Percentiles rank a stretch among this genome's conserved stretches.
Evolutionary conservation across 2,888 invertebrate genomes (phyloP).

Genomic region (Ennomos fuscantarius): DNA sequence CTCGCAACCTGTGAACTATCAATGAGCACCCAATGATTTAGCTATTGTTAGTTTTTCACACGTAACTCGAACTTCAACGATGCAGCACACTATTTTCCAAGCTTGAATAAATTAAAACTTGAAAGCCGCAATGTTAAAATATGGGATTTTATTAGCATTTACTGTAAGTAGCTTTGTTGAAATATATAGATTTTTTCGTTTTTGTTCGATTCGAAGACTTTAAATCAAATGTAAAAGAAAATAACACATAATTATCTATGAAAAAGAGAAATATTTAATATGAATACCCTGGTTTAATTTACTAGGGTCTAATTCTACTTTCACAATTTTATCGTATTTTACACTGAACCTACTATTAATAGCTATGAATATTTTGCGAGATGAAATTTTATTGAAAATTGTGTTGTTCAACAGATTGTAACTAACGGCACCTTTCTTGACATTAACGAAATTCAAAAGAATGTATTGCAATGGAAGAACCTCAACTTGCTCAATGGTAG

Average conservation of each 20-base stretch:
- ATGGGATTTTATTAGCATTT: slow-evolving; percentile 56
- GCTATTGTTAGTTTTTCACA: slow-evolving; percentile 1
- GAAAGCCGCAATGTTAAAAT: slow-evolving; percentile 48
- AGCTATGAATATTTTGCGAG: neutral
- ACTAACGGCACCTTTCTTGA: slow-evolving; percentile 68
- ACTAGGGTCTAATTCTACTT: no score
- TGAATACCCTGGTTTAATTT: no score
- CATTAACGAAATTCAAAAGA: slow-evolving; percentile 72
- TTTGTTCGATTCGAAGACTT: no score
- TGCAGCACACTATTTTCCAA: slow-evolving; percentile 3
- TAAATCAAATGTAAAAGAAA: no score
- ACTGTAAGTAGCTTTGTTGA: slow-evolving; percentile 49
- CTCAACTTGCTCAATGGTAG: slow-evolving; percentile 68
- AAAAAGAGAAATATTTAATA: no score
- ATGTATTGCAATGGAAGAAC: slow-evolving; percentile 74
- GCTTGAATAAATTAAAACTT: neutral
- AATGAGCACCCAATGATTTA: neutral
- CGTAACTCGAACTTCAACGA: slow-evolving; percentile 1
- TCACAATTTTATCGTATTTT: neutral
- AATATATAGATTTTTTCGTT: no score
- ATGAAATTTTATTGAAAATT: neutral
- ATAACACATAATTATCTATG: no score
- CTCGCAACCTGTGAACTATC: no score
- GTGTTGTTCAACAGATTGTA: slow-evolving; percentile 60
- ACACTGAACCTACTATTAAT: neutral